Percentiles rank a stretch among this genome's conserved stretches.
These are phyloP conservation scores for Pipistrellus nathusii DNA, from an alignment of 2,797 vertebrate species.

Conservation along the genomic window DNA sequence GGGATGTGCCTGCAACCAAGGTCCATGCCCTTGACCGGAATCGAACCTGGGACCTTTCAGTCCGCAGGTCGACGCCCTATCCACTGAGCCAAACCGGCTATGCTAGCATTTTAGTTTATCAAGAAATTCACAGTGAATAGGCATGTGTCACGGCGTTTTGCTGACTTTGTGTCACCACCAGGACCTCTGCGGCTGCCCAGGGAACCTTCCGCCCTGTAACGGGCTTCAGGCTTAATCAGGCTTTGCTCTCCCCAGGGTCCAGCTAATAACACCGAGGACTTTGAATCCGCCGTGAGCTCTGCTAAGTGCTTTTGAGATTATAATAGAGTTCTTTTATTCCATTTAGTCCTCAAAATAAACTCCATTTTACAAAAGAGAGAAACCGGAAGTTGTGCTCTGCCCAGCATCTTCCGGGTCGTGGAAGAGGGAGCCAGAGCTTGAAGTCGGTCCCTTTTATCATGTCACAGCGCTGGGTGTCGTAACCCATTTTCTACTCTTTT, in stretches of 20 bases:
- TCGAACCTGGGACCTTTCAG: no score
- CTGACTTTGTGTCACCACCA: not conserved
- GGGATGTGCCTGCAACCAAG: no score
- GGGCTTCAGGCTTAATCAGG: not conserved
- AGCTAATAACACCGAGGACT: not conserved
- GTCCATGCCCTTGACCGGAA: no score
- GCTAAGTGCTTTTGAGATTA: not conserved
- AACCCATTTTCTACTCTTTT: not conserved
- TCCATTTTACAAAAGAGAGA: slow-evolving; percentile 10
- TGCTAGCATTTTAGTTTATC: not conserved
- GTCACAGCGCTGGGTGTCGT: not conserved
- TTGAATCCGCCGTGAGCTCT: not conserved
- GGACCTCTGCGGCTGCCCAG: not conserved
- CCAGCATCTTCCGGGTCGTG: not conserved
- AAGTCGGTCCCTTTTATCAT: not conserved
- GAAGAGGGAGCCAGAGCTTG: not conserved
- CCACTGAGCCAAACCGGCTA: not conserved
- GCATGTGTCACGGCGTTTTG: not conserved
- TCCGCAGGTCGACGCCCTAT: no score
- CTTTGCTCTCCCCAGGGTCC: not conserved
- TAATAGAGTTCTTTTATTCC: not conserved
- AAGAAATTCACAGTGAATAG: not conserved
- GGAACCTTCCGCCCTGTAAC: not conserved
- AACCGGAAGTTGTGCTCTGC: not conserved
- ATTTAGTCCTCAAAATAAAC: not conserved